Base-by-base conservation (phyloP, 2,888 invertebrate species). In the Ormyrus pomaceus region DNA sequence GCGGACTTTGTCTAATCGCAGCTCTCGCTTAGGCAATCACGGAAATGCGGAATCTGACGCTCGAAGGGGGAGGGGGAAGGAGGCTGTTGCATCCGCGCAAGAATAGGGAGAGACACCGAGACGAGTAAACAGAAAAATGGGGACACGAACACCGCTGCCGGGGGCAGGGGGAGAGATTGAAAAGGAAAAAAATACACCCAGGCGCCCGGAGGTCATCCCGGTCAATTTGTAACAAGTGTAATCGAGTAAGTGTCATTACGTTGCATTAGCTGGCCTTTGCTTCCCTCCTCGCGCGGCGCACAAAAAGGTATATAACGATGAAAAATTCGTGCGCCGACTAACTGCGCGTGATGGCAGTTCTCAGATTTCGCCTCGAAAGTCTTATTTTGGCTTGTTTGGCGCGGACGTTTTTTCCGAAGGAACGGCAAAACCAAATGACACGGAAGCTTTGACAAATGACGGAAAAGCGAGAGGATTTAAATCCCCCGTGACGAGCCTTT, bases 161-260 rank as follows among this genome's bases (percentile, higher is more conserved):
- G 46, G 7, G 46, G 56, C 53, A 45, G 46, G 58, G 45, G 51
- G 70, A 34, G 70, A 34, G 56, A 65, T 9, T 46, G 56, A 65
- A 77, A 77, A 77, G 48, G 50, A 56, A 77, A 71, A 71, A 70
- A 61, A 10, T 11, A 13, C 7, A 6, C 34, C 34, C 34, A 11
- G n/a, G 11, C 7, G 10, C 5, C 5, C 5, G 56, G 71, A 72
- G 59, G 61, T 56, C 66, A 59, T 62, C 45, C 53, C 13, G 19
- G 56, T 75, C 80, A 72, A 80, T 80, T 80, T 80, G 80, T 80
- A 80, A 80, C 80, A 80, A 80, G 76, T 76, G 80, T 76, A 80
- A 80, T 80, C 62, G 80, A 80, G 80, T 80, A 80, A 76, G 68
- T 68, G 61, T 34, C 76, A 69, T 78, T 78, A 62, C 58, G 69